Evolutionary conservation across 2,888 invertebrate genomes (phyloP).

Genomic region (Ganaspis brasiliensis): DNA sequence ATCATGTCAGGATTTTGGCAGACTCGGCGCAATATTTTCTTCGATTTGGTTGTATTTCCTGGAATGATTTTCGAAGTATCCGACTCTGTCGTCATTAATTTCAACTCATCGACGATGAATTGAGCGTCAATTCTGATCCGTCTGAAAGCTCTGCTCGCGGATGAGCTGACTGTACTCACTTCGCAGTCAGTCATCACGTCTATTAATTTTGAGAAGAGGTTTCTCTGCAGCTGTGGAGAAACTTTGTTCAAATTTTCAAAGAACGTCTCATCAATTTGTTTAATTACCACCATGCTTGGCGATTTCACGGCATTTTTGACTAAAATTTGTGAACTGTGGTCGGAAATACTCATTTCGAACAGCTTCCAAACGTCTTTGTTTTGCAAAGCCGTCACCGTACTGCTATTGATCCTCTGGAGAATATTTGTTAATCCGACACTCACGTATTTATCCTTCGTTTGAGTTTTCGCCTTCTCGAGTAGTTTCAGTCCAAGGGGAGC

Average conservation of each 20-base stretch:
- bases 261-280: slow-evolving; percentile 83
- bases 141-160: slow-evolving; percentile 85
- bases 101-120: slow-evolving; percentile 84
- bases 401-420: slow-evolving; percentile 82
- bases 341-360: slow-evolving; percentile 82
- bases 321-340: slow-evolving; percentile 80
- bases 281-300: slow-evolving; percentile 82
- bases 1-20: slow-evolving; percentile 82
- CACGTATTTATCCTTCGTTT: slow-evolving; percentile 78
- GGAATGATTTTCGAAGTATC: slow-evolving; percentile 67
- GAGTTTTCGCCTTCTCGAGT: slow-evolving; percentile 73
- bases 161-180: slow-evolving; percentile 75
- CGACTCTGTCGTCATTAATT: slow-evolving; percentile 83
- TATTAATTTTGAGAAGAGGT: slow-evolving; percentile 71
- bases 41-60: slow-evolving; percentile 36
- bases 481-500: slow-evolving; percentile 71
- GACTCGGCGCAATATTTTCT: slow-evolving; percentile 44
- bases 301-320: slow-evolving; percentile 60
- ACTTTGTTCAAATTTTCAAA: slow-evolving; percentile 76
- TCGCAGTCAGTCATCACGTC: slow-evolving; percentile 76
- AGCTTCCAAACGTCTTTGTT: slow-evolving; percentile 83
- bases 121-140: slow-evolving; percentile 85
- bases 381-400: slow-evolving; percentile 80
- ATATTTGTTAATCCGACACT: slow-evolving; percentile 83
- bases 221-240: slow-evolving; percentile 64